phyloP scores from a whole-genome alignment of 2,797 vertebrate genomes.

The Yasuhikotakia modesta region DNA sequence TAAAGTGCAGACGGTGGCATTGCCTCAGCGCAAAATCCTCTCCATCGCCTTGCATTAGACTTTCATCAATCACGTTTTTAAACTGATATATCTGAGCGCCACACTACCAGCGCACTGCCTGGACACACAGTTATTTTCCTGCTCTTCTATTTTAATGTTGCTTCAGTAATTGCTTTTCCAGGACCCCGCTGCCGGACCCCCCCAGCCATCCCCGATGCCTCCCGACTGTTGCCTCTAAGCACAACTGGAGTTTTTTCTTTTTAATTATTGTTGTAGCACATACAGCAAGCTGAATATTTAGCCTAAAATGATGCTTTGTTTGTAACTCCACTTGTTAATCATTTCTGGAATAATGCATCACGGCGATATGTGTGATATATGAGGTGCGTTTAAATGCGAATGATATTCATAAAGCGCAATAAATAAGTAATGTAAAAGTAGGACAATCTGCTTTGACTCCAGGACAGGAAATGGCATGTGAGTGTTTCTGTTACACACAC shows the following conservation, averaged over 20 bases:
- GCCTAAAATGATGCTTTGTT: slow-evolving; percentile 75
- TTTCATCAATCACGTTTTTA: slow-evolving; percentile 93
- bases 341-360: slow-evolving; percentile 64
- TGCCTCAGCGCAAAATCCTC: slow-evolving; percentile 87
- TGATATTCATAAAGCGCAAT: slow-evolving; percentile 68
- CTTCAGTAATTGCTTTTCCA: slow-evolving; percentile 83
- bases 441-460: slow-evolving; percentile 53
- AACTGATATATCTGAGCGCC: slow-evolving; percentile 77
- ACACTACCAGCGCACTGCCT: slow-evolving; percentile 79
- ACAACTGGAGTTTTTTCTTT: slow-evolving; percentile 73
- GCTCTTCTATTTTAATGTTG: slow-evolving; percentile 81
- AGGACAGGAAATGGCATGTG: slow-evolving; percentile 27
- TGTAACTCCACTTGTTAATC: slow-evolving; percentile 66
- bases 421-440: slow-evolving; percentile 66
- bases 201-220: not conserved
- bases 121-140: slow-evolving; percentile 70
- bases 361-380: slow-evolving; percentile 62
- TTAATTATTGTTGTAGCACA: slow-evolving; percentile 79
- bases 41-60: slow-evolving; percentile 93
- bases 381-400: slow-evolving; percentile 66
- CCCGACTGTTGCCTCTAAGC: slow-evolving; percentile 58
- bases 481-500: slow-evolving; percentile 35
- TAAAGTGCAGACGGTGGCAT: slow-evolving; percentile 95
- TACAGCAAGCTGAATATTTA: slow-evolving; percentile 72
- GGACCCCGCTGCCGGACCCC: slow-evolving; percentile 34